These are phyloP conservation scores for Eledone cirrhosa DNA, from an alignment of 2,888 invertebrate genomes.

Conservation along the genomic window DNA sequence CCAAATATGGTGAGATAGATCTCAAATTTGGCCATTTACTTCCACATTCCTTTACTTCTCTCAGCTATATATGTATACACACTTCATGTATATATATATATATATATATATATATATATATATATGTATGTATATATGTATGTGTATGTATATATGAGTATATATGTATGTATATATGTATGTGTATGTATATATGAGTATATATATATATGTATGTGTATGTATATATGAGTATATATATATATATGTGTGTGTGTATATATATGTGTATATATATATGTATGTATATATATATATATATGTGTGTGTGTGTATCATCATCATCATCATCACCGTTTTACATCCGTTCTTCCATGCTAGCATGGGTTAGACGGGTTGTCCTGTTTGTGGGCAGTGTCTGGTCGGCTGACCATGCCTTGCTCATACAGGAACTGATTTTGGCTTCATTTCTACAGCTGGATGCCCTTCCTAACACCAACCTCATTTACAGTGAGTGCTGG, in stretches of 20 bases:
- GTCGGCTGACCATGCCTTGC: no score
- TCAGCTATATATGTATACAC: not conserved
- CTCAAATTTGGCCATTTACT: no score
- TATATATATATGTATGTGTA: not conserved
- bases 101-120: not conserved
- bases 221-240: not conserved
- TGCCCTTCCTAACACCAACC: no score
- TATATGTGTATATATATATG: not conserved
- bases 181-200: not conserved
- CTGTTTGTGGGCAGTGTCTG: no score
- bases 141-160: not conserved
- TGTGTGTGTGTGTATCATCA: not conserved
- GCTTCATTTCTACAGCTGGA: no score
- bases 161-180: not conserved
- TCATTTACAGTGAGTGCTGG: no score
- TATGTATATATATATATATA: slow-evolving; percentile 16
- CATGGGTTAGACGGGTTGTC: no score
- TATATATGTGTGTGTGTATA: not conserved
- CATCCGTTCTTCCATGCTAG: no score
- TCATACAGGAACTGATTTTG: no score
- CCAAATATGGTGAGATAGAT: no score
- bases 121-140: not conserved
- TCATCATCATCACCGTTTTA: no score
- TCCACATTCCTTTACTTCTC: no score
- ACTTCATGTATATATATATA: not conserved